These are phyloP conservation scores for Tachina grossa DNA, from an alignment of 2,888 invertebrate genomes.

Conservation along the genomic window DNA sequence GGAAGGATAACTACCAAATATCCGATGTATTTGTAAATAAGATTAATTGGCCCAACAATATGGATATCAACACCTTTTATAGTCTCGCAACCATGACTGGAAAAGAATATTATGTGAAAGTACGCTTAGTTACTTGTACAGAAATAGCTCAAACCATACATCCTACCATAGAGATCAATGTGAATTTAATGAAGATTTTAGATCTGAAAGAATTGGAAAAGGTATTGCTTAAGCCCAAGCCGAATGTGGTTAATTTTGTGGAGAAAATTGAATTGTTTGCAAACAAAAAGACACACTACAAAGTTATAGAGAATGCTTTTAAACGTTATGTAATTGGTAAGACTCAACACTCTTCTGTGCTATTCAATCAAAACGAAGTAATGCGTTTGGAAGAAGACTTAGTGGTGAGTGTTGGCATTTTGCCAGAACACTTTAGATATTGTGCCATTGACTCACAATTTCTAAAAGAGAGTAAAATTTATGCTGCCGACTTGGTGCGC, in stretches of 20 bases:
- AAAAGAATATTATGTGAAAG: constrained; percentile 79
- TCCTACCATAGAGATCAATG: constrained; percentile 81
- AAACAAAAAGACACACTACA: constrained; percentile 80
- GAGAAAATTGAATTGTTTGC: constrained; percentile 82
- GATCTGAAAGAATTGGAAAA: constrained; percentile 80
- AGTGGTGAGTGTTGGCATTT: constrained; percentile 80
- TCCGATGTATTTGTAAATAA: constrained; percentile 81
- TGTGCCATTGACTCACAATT: constrained; percentile 82
- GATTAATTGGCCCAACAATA: constrained; percentile 80
- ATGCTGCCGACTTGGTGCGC: constrained; percentile 82
- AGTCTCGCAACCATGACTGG: constrained; percentile 77
- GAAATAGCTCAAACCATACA: constrained; percentile 77
- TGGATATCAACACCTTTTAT: constrained; percentile 81
- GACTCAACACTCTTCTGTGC: constrained; percentile 77
- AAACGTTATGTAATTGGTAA: constrained; percentile 81
- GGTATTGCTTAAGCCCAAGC: constrained; percentile 79
- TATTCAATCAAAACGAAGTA: constrained; percentile 82
- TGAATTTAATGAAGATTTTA: constrained; percentile 80
- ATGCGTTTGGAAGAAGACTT: constrained; percentile 80
- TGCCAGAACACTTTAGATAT: constrained; percentile 82
- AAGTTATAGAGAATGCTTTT: constrained; percentile 82
- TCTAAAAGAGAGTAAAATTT: constrained; percentile 81
- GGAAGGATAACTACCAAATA: constrained; percentile 80
- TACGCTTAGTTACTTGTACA: constrained; percentile 68
- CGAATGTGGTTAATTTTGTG: constrained; percentile 81